phyloP scores from a whole-genome alignment of 1,140 invertebrate genomes.

The Cherax destructor region DNA sequence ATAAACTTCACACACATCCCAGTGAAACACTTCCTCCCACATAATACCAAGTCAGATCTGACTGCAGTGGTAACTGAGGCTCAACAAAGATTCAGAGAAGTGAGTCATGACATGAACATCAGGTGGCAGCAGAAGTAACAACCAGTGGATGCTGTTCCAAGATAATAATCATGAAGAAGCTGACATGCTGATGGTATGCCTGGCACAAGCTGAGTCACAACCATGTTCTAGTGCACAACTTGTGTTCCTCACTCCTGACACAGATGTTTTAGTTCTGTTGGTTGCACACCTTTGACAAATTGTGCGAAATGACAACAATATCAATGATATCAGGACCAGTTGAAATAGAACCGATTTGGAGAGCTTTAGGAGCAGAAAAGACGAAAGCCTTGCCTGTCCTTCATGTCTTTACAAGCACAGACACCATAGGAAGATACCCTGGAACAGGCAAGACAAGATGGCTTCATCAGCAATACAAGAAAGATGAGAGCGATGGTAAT shows the following conservation, averaged over 20 bases:
- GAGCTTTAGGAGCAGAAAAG: background rate
- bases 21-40: constrained; percentile 5
- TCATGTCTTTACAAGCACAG: constrained; percentile 10
- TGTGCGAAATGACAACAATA: background rate
- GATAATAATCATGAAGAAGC: constrained; percentile 20
- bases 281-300: background rate
- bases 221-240: constrained; percentile 1
- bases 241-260: background rate
- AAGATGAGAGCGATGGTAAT: background rate
- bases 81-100: background rate
- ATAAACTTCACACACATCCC: background rate
- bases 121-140: background rate
- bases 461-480: constrained; percentile 10
- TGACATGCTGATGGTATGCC: background rate
- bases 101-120: background rate
- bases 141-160: background rate
- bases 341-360: background rate
- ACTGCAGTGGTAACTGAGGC: background rate
- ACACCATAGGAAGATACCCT: constrained; percentile 6
- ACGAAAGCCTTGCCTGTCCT: background rate
- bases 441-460: constrained; percentile 12
- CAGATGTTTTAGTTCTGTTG: constrained; percentile 18
- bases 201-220: background rate
- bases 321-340: constrained; percentile 4
- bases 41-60: background rate